Conservation (phyloP, 64 coral and sea anemone genomes). For the Orbicella faveolata region DNA sequence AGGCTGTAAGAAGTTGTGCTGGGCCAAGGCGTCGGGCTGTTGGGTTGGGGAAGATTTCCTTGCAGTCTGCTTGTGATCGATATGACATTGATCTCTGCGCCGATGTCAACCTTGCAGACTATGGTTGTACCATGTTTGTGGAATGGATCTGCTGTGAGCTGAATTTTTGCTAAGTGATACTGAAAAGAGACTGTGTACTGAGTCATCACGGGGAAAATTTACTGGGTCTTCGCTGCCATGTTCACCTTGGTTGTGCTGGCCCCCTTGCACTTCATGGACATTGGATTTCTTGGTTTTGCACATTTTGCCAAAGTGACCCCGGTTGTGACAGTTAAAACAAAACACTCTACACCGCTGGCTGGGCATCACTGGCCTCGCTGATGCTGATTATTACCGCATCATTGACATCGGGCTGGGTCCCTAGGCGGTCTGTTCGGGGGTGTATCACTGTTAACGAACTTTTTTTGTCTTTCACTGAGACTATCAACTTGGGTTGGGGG, state of each 20-base stretch:
- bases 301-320: slow-evolving; percentile 42
- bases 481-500: slow-evolving; percentile 39
- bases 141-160: slow-evolving; percentile 42
- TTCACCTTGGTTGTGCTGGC: background rate
- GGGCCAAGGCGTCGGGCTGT: slow-evolving; percentile 42
- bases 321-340: slow-evolving; percentile 31
- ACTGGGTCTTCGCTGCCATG: background rate
- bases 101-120: slow-evolving; percentile 70
- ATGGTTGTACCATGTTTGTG: slow-evolving; percentile 40
- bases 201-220: background rate
- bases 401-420: background rate
- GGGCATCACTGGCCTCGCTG: too few relatives aligned
- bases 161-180: slow-evolving; percentile 35
- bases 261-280: background rate
- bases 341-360: background rate
- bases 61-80: slow-evolving; percentile 47
- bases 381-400: too few relatives aligned
- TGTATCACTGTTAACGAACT: background rate
- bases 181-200: slow-evolving; percentile 35
- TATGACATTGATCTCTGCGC: slow-evolving; percentile 62
- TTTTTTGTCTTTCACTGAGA: background rate
- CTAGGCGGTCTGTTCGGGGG: background rate
- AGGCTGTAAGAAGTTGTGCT: slow-evolving; percentile 44
- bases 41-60: slow-evolving; percentile 33
- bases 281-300: slow-evolving; percentile 5